Percentiles rank a stretch among this genome's conserved stretches.
phyloP scores from a whole-genome alignment of 2,797 vertebrate species.

The Falco concolor region DNA sequence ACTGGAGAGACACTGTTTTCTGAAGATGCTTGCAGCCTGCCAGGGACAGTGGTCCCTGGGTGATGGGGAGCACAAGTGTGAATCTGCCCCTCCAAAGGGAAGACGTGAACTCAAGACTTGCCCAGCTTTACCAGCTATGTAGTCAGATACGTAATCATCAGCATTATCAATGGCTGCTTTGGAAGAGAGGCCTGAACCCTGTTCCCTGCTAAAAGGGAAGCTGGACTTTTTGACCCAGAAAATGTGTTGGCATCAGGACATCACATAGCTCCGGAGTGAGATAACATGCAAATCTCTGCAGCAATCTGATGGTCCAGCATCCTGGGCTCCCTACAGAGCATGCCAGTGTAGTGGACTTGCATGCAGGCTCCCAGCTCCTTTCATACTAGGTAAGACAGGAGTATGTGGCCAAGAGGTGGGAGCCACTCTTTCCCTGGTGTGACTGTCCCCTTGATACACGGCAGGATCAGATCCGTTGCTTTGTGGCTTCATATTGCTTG shows the following conservation, averaged over 20 bases:
- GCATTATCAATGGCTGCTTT: not conserved
- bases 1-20: not conserved
- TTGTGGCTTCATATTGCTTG: fast-evolving
- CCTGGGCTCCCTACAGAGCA: not conserved
- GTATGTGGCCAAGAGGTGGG: not conserved
- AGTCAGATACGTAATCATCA: not conserved
- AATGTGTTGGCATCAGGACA: not conserved
- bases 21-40: not conserved
- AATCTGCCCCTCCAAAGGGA: not conserved
- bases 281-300: too few relatives aligned
- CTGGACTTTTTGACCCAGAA: not conserved
- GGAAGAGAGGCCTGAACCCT: not conserved
- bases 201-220: not conserved
- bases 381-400: not conserved
- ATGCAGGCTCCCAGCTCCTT: not conserved
- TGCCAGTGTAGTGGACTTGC: not conserved
- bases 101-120: not conserved
- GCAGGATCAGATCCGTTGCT: not conserved
- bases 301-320: not conserved
- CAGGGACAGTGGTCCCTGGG: not conserved
- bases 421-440: not conserved
- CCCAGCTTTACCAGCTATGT: not conserved
- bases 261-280: too few relatives aligned
- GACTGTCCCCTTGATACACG: not conserved
- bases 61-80: not conserved